Evolutionary conservation across 2,888 invertebrate genomes (phyloP), one percentile per base, ranked within the genome.

Genomic region (Clanis bilineata): DNA sequence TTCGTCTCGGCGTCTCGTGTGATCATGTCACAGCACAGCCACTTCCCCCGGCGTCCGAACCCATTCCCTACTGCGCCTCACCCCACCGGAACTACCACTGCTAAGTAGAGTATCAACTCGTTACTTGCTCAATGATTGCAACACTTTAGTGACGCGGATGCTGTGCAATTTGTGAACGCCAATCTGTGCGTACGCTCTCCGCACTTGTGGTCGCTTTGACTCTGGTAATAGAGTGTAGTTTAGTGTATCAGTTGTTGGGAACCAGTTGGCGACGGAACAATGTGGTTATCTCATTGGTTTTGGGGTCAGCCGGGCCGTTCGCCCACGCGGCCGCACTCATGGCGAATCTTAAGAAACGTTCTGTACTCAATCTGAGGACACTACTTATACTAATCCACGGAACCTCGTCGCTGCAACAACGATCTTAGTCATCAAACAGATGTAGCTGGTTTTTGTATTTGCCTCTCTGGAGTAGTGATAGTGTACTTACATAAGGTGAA

Each of bases 221-320:
- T 38, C 10, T 28, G 0, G 18, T 12, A 5, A 47, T 58, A 58
- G 23, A 39, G 39, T 3, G 4, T 3, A 18, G 38, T 38, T 39
- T 39, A 7, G 32, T 25, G 21, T 23, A 4, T 9, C 15, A 7
- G 2, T 47, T 7, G 15, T 9, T 18, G 41, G 18, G 18, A 47
- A 58, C 36, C 23, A 38, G 57, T 47, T 58, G 38, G 57, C 57
- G 45, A 58, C 58, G 51, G 75, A 76, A 76, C 69, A 70, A 63
- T 59, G 56, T 70, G 64, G 63, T 82, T 80, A 77, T 81, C 79
- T 78, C 68, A 73, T 79, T 75, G 56, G 69, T 72, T 75, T 77
- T 78, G 72, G 72, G 80, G 80, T 76, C 77, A 76, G 66, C 68
- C 68, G 38, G 71, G 73, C 68, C 71, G 74, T 63, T 62, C 65